A percentile compares a stretch with the other conserved stretches of the same genome.
These are phyloP conservation scores for Nematopogon swammerdamellus DNA, from an alignment of 2,888 invertebrate species.

Conservation along the genomic window DNA sequence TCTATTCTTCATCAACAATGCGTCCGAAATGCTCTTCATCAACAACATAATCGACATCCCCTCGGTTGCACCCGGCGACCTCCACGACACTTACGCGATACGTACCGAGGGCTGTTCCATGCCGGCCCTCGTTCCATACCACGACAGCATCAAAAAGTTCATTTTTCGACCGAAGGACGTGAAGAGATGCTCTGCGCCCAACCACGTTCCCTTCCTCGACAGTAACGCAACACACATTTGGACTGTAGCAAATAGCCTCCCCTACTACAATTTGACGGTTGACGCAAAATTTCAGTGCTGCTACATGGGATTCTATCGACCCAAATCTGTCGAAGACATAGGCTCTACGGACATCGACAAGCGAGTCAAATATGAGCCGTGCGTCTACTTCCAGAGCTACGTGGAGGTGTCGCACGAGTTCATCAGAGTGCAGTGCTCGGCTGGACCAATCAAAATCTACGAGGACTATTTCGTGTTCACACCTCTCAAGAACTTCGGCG, in stretches of 20 bases:
- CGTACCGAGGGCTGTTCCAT: slow-evolving; percentile 66
- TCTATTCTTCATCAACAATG: slow-evolving; percentile 29
- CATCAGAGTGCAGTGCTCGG: slow-evolving; percentile 62
- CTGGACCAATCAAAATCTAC: slow-evolving; percentile 49
- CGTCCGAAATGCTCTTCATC: slow-evolving; percentile 24
- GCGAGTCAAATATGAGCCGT: slow-evolving; percentile 44
- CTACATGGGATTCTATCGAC: slow-evolving; percentile 58
- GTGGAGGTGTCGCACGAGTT: slow-evolving; percentile 60
- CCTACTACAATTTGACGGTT: slow-evolving; percentile 45
- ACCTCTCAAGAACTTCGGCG: slow-evolving; percentile 30
- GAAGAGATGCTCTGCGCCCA: slow-evolving; percentile 47
- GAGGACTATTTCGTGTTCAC: slow-evolving; percentile 68
- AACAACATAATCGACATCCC: slow-evolving; percentile 19
- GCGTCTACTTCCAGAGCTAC: slow-evolving; percentile 41
- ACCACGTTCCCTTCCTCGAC: slow-evolving; percentile 45
- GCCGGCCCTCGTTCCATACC: slow-evolving; percentile 60
- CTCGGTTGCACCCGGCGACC: slow-evolving; percentile 16
- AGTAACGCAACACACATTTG: slow-evolving; percentile 60
- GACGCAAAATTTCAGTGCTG: slow-evolving; percentile 54
- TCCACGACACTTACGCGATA: slow-evolving; percentile 33
- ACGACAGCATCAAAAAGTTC: slow-evolving; percentile 51
- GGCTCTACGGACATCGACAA: slow-evolving; percentile 41
- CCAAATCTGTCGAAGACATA: slow-evolving; percentile 38
- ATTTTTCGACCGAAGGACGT: slow-evolving; percentile 43
- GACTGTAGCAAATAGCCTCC: slow-evolving; percentile 40